A percentile compares a stretch with the other conserved stretches of the same genome.
These are phyloP conservation scores for Lepetodrilus schrolli DNA, from an alignment of 2,888 invertebrate genomes.

Conservation along the genomic window DNA sequence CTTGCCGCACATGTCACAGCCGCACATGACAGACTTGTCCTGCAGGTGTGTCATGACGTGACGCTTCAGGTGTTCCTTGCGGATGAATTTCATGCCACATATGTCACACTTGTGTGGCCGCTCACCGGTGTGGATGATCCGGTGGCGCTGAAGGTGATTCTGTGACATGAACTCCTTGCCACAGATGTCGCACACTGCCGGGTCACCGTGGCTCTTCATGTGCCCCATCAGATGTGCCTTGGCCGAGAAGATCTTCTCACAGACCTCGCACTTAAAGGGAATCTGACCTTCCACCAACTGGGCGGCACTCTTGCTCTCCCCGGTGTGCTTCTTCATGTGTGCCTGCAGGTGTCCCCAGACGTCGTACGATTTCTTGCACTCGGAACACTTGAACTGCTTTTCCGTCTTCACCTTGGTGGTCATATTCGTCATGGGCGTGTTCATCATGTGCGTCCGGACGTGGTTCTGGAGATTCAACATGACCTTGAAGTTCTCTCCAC, in stretches of 20 bases:
- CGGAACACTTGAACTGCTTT: conserved; percentile 21
- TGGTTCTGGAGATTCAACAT: conserved; percentile 16
- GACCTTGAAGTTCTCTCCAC: conserved; percentile 11
- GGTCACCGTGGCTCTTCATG: conserved; percentile 26
- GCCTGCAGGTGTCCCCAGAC: conserved; percentile 29
- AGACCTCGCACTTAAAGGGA: conserved; percentile 18
- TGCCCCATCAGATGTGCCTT: conserved; percentile 23
- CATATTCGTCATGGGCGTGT: neutral
- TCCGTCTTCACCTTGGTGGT: neutral
- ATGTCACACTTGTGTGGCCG: conserved; percentile 25
- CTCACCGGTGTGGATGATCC: conserved; percentile 25
- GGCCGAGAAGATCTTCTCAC: conserved; percentile 24
- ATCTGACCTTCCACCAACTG: neutral
- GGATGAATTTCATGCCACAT: conserved; percentile 26
- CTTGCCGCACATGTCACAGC: conserved; percentile 26
- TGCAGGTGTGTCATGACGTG: conserved; percentile 20
- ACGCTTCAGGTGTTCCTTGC: conserved; percentile 24
- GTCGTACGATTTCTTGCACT: conserved; percentile 26
- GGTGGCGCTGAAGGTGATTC: conserved; percentile 21
- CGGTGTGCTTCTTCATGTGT: conserved; percentile 9
- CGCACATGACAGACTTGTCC: conserved; percentile 24
- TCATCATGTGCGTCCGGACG: neutral
- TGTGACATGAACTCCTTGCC: conserved; percentile 27
- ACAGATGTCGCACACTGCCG: conserved; percentile 20
- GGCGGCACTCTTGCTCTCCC: conserved; percentile 10